Evolutionary conservation across 2,797 vertebrate species (phyloP).

Genomic region (Pseudochirops corinnae): DNA sequence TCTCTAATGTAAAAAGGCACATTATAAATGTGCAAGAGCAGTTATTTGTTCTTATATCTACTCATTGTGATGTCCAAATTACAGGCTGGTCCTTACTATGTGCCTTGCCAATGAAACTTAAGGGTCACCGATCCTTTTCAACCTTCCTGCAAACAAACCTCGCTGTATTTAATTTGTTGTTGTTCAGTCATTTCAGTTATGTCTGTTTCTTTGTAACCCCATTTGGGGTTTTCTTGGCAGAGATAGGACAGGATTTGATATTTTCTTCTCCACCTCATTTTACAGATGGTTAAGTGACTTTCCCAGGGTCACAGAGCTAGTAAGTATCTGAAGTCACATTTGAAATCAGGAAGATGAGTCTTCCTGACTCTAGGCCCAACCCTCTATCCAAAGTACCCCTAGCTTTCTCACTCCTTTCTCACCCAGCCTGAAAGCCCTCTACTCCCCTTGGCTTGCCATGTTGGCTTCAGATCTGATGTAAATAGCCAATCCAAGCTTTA

Average conservation of each 20-base stretch:
- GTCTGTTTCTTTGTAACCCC: background rate
- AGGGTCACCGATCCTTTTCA: background rate
- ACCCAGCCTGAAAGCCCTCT: background rate
- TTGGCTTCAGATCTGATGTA: background rate
- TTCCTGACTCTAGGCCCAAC: background rate
- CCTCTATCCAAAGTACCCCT: background rate
- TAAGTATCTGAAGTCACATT: background rate
- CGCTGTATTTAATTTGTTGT: background rate
- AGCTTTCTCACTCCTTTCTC: background rate
- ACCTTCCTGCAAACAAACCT: background rate
- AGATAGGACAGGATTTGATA: background rate
- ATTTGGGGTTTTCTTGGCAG: background rate
- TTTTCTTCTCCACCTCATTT: background rate
- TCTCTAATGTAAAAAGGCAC: background rate
- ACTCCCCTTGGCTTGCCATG: background rate
- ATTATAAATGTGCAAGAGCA: background rate
- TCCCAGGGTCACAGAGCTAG: background rate
- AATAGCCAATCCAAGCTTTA: background rate
- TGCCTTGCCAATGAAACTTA: background rate
- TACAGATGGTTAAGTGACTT: background rate
- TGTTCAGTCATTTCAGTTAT: background rate
- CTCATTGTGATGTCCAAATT: background rate
- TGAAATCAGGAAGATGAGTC: background rate
- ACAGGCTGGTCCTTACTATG: background rate
- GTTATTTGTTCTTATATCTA: background rate